Evolutionary conservation across 1,140 invertebrate genomes (phyloP), one percentile per base, ranked within the genome.

Genomic region (Drosophila azteca): DNA sequence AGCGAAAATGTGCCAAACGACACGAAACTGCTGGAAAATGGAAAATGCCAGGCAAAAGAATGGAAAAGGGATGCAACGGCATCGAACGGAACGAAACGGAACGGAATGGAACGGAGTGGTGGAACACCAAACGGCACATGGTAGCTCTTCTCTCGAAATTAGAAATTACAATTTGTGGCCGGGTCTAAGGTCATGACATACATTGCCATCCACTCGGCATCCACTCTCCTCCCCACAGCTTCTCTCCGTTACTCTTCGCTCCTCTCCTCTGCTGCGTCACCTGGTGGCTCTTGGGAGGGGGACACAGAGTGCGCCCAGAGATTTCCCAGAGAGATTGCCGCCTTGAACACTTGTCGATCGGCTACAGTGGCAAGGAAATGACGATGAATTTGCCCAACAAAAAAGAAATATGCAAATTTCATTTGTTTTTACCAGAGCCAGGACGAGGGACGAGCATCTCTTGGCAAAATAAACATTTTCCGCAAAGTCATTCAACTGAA

Each of bases 121-220:
- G 24, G 4, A 4, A 24, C 24, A 24, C 24, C 24, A 24, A 24
- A 5, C 24, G 24, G 24, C 24, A 24, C 24, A 55, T 29, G n/a
- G 29, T 24, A 44, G 9, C 50, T 51, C 64, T 63, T 15, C 26
- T 53, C 49, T 62, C 50, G 26, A 73, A 84, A 80, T 84, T 60
- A 68, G 66, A 85, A 73, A 80, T 77, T 79, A 79, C 78, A 61
- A 84, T 83, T 84, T 84, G 66, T 60, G 54, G 54, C n/a, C 24
- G 39, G 9, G 51, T 11, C n/a, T 43, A 35, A 49, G 67, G 41
- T 62, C 51, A 41, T 45, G 43, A 54, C 44, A 54, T 49, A 59
- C 53, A 69, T 58, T 52, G 8, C n/a, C 48, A 29, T 9, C n/a
- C 48, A 29, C 13, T 6, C 20, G 17, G 26, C 41, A n/a, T n/a